Evolutionary conservation across 2,888 invertebrate genomes (phyloP), one percentile per base, ranked within the genome.

Genomic region (Acronicta aceris): DNA sequence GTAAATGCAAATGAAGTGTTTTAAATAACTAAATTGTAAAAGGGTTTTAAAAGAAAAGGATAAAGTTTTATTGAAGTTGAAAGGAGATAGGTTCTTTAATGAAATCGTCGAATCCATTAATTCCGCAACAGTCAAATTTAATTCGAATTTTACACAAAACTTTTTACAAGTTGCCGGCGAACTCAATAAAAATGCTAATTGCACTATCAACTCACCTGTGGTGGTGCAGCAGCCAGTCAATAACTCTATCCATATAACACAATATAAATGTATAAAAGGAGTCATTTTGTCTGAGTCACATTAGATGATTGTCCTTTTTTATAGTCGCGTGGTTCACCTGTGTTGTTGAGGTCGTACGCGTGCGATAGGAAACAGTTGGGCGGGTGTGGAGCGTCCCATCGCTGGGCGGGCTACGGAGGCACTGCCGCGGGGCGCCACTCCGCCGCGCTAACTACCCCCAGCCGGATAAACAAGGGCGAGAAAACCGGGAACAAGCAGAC

Each of bases 251-350:
- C 89, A 92, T 86, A 92, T 87, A 81, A 90, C 93, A 92, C 91
- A 89, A 81, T 94, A 93, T 82, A 93, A 92, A 93, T 90, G 89
- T 93, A 94, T 86, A 92, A 93, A 94, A 93, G 90, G 87, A 89
- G 93, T 92, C 94, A 94, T 94, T 89, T 89, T 92, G 82, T 81
- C 81, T 78, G 65, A 78, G 73, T 89, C 83, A 86, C 88, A 88
- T 86, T 81, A 81, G 84, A 83, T 63, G 63, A 71, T 59, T 75
- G 76, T 80, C 69, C 71, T 68, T 79, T 79, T 80, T 76, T 66
- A 66, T 63, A 71, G 48, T 71, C 71, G 76, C 82, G 71, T 65
- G 81, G 84, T 91, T 93, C 92, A 93, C 89, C 88, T 90, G 85
- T 86, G 83, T 82, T 78, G 81, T 76, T 77, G 78, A 70, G 80